Conservation (phyloP, 2,113 vertebrate genomes). For the Columbina picui region DNA sequence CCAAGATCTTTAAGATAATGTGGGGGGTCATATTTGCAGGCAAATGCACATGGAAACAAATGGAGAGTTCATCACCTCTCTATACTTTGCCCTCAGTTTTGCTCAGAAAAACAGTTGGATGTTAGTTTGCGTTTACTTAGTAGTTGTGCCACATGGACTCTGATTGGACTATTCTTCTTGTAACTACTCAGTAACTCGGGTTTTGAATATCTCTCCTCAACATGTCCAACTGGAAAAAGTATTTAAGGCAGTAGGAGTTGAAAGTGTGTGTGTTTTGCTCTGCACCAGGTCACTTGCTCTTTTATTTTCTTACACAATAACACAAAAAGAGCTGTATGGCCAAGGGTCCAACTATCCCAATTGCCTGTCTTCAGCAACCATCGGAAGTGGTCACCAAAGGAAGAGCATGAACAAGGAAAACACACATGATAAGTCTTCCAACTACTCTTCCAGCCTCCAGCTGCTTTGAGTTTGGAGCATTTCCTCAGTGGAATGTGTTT, state of each 20-base stretch:
- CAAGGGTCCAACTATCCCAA: neutral
- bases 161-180: neutral
- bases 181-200: neutral
- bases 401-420: neutral
- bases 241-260: neutral
- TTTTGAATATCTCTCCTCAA: neutral
- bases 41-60: neutral
- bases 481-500: neutral
- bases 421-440: accelerated
- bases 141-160: neutral
- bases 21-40: neutral
- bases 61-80: neutral
- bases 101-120: neutral
- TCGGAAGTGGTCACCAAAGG: neutral
- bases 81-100: slow-evolving; percentile 3
- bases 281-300: neutral
- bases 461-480: neutral
- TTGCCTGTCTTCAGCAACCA: neutral
- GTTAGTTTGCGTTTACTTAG: neutral
- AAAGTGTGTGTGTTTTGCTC: neutral
- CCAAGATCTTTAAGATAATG: slow-evolving; percentile 33
- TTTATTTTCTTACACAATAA: neutral
- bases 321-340: neutral
- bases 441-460: neutral
- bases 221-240: neutral